Conservation (phyloP, 2,888 invertebrate genomes). For the Trachelus troglodyta region DNA sequence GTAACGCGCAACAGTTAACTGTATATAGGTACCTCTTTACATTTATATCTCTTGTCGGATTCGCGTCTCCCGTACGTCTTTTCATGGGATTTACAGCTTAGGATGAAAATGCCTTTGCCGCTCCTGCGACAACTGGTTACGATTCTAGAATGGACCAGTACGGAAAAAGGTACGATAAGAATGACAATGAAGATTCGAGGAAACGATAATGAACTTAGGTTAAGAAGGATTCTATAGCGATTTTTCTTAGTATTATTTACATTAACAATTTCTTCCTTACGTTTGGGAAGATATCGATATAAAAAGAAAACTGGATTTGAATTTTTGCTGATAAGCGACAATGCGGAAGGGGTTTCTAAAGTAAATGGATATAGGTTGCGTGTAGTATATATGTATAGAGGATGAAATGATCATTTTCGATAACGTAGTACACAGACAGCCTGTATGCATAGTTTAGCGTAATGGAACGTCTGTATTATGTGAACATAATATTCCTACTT, state of each 20-base stretch:
- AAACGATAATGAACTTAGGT: neutral
- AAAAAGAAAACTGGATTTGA: neutral
- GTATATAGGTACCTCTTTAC: neutral
- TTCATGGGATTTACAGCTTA: neutral
- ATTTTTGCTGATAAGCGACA: neutral
- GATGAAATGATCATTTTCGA: neutral
- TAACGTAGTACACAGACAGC: neutral
- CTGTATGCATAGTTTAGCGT: neutral
- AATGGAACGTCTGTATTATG: neutral
- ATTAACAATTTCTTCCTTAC: neutral
- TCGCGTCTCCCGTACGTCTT: neutral
- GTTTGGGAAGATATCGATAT: neutral
- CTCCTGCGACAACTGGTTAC: neutral
- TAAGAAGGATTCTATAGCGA: neutral
- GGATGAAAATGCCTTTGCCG: neutral
- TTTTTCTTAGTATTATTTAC: neutral
- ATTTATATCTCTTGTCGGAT: neutral
- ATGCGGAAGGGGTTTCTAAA: neutral
- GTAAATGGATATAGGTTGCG: neutral
- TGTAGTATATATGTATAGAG: neutral
- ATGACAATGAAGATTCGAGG: neutral
- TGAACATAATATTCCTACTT: neutral
- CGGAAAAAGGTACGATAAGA: neutral
- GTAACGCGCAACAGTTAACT: neutral
- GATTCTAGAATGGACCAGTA: neutral